A percentile compares a stretch with the other conserved stretches of the same genome.
These are phyloP conservation scores for Hemicrepidius hirtus DNA, from an alignment of 2,888 invertebrate genomes.

Conservation along the genomic window DNA sequence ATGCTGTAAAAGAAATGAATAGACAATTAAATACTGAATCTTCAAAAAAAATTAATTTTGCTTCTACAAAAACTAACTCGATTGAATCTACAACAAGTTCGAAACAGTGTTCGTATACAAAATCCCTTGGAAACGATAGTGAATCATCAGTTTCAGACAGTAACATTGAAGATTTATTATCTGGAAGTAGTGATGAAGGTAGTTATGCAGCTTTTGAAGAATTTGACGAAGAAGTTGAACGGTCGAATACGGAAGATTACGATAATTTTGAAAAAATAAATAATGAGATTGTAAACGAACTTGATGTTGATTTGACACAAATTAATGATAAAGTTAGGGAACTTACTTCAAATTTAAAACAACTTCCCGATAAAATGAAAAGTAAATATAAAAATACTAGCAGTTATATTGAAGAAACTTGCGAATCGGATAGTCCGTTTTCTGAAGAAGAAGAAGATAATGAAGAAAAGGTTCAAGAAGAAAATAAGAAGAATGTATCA, in stretches of 20 bases:
- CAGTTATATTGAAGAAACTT: slow-evolving; percentile 66
- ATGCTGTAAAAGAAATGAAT: slow-evolving; percentile 58
- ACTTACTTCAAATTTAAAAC: slow-evolving; percentile 59
- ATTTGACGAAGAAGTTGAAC: slow-evolving; percentile 69
- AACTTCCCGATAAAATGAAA: slow-evolving; percentile 32
- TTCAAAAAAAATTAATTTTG: slow-evolving; percentile 54
- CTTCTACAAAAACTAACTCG: slow-evolving; percentile 65
- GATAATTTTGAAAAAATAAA: slow-evolving; percentile 61
- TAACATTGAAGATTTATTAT: slow-evolving; percentile 69
- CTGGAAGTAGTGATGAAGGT: slow-evolving; percentile 63
- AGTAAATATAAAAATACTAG: slow-evolving; percentile 50
- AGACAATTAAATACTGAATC: slow-evolving; percentile 49
- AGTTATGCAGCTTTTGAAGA: slow-evolving; percentile 67
- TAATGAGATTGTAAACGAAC: slow-evolving; percentile 57
- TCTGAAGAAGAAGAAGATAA: slow-evolving; percentile 58
- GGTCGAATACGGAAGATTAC: slow-evolving; percentile 71
- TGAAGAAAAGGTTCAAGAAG: slow-evolving; percentile 59
- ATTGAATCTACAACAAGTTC: slow-evolving; percentile 69
- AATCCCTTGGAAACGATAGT: slow-evolving; percentile 70
- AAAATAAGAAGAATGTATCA: slow-evolving; percentile 52
- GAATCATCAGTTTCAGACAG: slow-evolving; percentile 71
- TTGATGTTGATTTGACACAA: slow-evolving; percentile 62
- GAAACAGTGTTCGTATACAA: slow-evolving; percentile 70
- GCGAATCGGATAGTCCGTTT: slow-evolving; percentile 63
- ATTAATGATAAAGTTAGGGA: slow-evolving; percentile 61